Evolutionary conservation across 2,888 invertebrate genomes (phyloP), one percentile per base, ranked within the genome.

Genomic region (Coenonympha glycerion): DNA sequence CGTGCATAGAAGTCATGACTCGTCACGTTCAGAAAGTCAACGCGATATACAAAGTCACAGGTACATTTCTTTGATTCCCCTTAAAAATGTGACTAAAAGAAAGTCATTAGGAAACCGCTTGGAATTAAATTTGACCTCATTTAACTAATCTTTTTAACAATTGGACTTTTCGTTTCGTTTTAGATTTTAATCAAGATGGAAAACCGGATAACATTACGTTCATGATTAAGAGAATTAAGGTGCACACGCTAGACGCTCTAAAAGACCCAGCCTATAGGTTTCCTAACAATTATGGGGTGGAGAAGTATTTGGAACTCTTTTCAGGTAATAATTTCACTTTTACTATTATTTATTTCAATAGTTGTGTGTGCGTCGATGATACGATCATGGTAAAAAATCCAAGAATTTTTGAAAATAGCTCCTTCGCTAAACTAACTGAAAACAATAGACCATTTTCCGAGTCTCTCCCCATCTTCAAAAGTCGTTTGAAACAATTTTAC

Each of bases 241-340:
- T 97, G 13, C 96, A 97, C 84, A 95, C 95, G 51, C 88, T 90
- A 68, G 94, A 95, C 68, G 94, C 96, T 46, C 87, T 95, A 57
- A 92, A 92, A 66, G 95, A 95, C 80, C 92, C 94, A 6, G 90
- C 92, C 41, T 97, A 97, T 84, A 91, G 96, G 63, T 96, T 95
- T 81, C 94, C 95, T 0, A 94, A 94, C 65, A 98, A 98, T 83
- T 98, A 99, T 75, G 99, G 98, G 37, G 99, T 99, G 49, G 98
- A 98, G 77, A 98, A 99, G 88, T 99, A 97, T 87, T 90, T 99
- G 58, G 99, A 99, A 85, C 90, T 98, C 57, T 98, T 99, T 89
- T 98, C 98, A 62, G 95, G 95, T 95, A 83, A 59, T 59, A 21
- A 47, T 28, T 31, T 11, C 11, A 1, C 31, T 11, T 21, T 21